Conservation (phyloP, 2,888 invertebrate species). For the Dryobotodes eremita region DNA sequence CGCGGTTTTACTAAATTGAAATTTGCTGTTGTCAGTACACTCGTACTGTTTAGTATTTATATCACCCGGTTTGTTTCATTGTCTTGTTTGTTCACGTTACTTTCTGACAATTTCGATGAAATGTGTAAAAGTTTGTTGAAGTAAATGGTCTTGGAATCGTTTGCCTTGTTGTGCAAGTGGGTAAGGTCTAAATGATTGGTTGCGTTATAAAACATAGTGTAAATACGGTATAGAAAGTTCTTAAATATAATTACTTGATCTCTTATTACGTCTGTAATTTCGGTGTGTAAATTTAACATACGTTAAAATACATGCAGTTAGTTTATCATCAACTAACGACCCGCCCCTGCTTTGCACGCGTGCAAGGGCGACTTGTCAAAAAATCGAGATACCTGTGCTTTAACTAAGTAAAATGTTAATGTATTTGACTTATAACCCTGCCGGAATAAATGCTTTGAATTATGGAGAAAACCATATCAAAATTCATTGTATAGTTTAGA, state of each 20-base stretch:
- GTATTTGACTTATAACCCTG: background rate
- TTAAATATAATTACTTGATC: no score
- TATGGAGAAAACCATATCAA: background rate
- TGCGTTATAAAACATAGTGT: background rate
- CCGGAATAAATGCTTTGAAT: no score
- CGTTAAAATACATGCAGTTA: background rate
- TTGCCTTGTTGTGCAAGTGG: background rate
- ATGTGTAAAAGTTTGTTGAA: background rate
- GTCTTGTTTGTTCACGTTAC: slow-evolving; percentile 40
- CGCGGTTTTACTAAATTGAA: slow-evolving; percentile 86
- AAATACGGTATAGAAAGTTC: no score
- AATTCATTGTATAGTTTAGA: background rate
- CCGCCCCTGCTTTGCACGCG: background rate
- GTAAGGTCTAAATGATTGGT: background rate
- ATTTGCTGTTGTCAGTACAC: slow-evolving; percentile 81
- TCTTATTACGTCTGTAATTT: no score
- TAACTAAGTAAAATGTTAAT: background rate
- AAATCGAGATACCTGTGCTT: background rate
- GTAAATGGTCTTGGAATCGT: slow-evolving; percentile 3
- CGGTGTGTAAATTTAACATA: no score
- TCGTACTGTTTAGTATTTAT: slow-evolving; percentile 64
- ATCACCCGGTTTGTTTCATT: slow-evolving; percentile 58
- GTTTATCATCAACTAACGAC: background rate
- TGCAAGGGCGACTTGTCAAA: background rate
- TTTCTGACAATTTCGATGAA: slow-evolving; percentile 17